Base-by-base conservation (phyloP, 2,113 vertebrate genomes). In the Etheostoma cragini region DNA sequence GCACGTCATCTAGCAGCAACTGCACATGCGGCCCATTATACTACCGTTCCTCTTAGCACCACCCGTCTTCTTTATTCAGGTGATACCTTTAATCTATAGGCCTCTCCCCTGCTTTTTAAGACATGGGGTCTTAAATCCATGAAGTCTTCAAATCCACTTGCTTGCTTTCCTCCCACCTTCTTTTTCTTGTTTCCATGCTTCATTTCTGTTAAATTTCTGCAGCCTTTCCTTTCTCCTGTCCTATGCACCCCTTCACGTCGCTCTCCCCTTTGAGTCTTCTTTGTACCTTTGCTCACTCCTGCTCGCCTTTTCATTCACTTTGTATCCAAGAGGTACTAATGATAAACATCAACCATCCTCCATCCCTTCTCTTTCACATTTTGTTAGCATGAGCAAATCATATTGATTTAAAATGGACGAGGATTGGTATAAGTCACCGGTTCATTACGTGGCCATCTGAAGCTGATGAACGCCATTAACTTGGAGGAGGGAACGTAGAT, bases 361-460 rank as follows among this genome's bases (percentile, higher is more conserved):
- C 67, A 49, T 72, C 57, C 49, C 24, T 45, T 66, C 60, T 35
- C 60, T 62, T 57, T 13, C 12, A 8, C 61, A 66, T 71, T 78
- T 57, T 57, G 58, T 87, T 65, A 78, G 62, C 82, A 84, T 82
- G 82, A 78, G 78, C 53, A 62, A 87, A 88, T 88, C 90, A 88
- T 88, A 84, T 88, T 87, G 83, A 86, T 92, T 89, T 85, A 76
- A 76, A 52, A 38, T 60, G 72, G 75, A 73, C 49, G n/a, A 76
- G 72, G 70, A 71, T 82, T 19, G 65, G 8, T 76, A 71, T 64
- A 79, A 22, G 47, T 81, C 57, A 15, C 82, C 47, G 6, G 60
- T 62, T 3, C 63, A 57, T 74, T 72, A 16, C 42, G 45, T 47
- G 66, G 56, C 70, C 12, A 47, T 80, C 45, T 53, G 58, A 83